A percentile compares a stretch with the other conserved stretches of the same genome.
Evolutionary conservation across 2,888 invertebrate species (phyloP).

Genomic region (Julus scanicus): DNA sequence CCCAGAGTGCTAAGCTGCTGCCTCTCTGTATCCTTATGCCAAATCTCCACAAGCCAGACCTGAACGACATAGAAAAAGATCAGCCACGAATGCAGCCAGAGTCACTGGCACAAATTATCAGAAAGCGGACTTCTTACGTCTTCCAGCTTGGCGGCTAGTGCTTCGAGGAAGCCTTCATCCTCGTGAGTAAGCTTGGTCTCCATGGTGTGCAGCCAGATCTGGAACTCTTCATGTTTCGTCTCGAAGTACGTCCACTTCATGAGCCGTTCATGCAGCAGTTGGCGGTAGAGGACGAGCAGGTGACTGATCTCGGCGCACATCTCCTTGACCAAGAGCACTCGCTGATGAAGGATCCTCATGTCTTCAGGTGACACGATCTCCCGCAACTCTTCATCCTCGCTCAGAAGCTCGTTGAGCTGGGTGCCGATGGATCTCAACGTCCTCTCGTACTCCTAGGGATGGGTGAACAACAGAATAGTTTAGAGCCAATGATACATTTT

Average conservation of each 20-base stretch:
- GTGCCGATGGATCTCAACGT: conserved; percentile 72
- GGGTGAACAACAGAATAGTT: neutral
- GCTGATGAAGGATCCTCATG: conserved; percentile 81
- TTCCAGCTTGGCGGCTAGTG: conserved; percentile 55
- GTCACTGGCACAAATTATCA: neutral
- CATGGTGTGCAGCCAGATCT: conserved; percentile 56
- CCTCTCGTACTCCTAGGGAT: conserved; percentile 70
- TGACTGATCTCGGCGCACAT: conserved; percentile 84
- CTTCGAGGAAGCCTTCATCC: conserved; percentile 54
- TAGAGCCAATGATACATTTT: neutral
- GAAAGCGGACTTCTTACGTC: conserved; percentile 51
- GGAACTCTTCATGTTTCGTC: conserved; percentile 55
- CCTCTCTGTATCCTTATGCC: conserved; percentile 55
- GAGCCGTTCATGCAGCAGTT: conserved; percentile 79
- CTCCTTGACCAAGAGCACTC: conserved; percentile 81
- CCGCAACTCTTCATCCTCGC: conserved; percentile 83
- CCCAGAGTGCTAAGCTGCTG: conserved; percentile 53
- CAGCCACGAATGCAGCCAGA: neutral
- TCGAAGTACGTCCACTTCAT: conserved; percentile 79
- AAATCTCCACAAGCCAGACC: conserved; percentile 56
- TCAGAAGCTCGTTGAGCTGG: conserved; percentile 77
- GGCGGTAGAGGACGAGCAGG: conserved; percentile 77
- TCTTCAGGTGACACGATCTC: conserved; percentile 87
- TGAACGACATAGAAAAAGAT: conserved; percentile 13
- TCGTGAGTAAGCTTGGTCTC: conserved; percentile 46